Evolutionary conservation across 2,113 vertebrate species (phyloP), one percentile per base, ranked within the genome.

Genomic region (Jacana jacana): DNA sequence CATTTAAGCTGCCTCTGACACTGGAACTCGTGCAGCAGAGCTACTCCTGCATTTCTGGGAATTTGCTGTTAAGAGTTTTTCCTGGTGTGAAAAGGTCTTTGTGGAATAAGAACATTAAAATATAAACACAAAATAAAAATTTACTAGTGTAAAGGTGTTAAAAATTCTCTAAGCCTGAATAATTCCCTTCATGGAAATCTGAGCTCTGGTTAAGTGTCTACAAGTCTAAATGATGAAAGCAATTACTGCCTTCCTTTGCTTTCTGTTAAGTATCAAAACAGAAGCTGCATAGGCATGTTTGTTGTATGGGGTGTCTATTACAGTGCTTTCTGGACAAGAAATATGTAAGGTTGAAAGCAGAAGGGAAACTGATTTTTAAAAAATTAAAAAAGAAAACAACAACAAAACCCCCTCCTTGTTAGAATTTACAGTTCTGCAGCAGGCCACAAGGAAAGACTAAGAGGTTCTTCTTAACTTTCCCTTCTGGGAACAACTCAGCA

Each of bases 171-270:
- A 82, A 55, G 23, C 37, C 73, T 80, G 40, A 86, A 54, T 86
- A 91, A 72, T 57, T 81, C 40, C 40, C 42, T 90, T 72, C n/a
- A 51, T 73, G 28, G 71, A 83, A 80, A 90, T 81, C 40, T 31
- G 37, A 88, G 78, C 37, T 85, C 48, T 89, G 70, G 76, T 94
- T 76, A 93, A 91, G 55, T 80, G 44, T 76, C 87, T 93, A 81
- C 19, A 12, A 58, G 13, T 66, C 75, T 77, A 57, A 88, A 85
- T 31, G 79, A 95, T 89, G 25, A 91, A 94, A 89, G 49, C 73
- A 92, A 60, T 85, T 87, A 81, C 57, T 72, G 30, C 15, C 11
- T 87, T 33, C 40, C 42, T 80, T 77, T 80, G 25, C 23, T 89
- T 91, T 77, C 63, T 44, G n/a, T 49, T 40, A 64, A 87, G 63